A percentile compares a stretch with the other conserved stretches of the same genome.
phyloP scores from a whole-genome alignment of 2,113 vertebrate species.

The Sturnus vulgaris region DNA sequence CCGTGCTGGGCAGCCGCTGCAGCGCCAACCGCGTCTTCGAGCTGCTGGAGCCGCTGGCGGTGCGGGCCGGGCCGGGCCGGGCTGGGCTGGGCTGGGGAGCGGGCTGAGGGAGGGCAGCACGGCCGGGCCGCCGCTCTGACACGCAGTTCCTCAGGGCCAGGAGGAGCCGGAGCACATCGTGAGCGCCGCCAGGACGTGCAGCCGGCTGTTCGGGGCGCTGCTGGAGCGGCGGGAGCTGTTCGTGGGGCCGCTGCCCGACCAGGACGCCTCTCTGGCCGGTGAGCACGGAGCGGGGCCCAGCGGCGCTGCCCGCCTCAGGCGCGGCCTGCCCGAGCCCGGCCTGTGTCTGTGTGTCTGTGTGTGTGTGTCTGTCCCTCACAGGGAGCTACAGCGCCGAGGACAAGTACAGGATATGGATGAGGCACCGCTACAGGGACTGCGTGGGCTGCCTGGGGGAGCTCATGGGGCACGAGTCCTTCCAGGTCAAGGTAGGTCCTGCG shows the following conservation, averaged over 20 bases:
- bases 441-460: constrained; percentile 77
- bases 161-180: constrained; percentile 61
- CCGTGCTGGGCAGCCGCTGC: constrained; percentile 72
- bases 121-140: not conserved
- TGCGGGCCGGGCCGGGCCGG: not conserved
- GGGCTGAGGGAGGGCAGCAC: not conserved
- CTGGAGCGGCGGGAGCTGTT: constrained; percentile 81
- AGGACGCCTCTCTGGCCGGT: constrained; percentile 53
- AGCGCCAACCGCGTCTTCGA: constrained; percentile 87
- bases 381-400: constrained; percentile 70
- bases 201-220: constrained; percentile 81
- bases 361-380: not conserved
- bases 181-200: constrained; percentile 68
- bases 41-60: constrained; percentile 77
- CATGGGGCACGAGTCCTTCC: constrained; percentile 71
- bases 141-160: constrained; percentile 70
- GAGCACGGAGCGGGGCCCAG: not conserved
- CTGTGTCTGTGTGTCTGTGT: not conserved
- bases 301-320: not conserved
- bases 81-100: not conserved
- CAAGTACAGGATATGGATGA: constrained; percentile 88
- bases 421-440: constrained; percentile 87
- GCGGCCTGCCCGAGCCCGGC: not conserved
- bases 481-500: constrained; percentile 76
- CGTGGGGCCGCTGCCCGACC: constrained; percentile 75